Base-by-base conservation (phyloP, 37 sponge, comb jelly and placozoan genomes). In the Beroe forskalii region DNA sequence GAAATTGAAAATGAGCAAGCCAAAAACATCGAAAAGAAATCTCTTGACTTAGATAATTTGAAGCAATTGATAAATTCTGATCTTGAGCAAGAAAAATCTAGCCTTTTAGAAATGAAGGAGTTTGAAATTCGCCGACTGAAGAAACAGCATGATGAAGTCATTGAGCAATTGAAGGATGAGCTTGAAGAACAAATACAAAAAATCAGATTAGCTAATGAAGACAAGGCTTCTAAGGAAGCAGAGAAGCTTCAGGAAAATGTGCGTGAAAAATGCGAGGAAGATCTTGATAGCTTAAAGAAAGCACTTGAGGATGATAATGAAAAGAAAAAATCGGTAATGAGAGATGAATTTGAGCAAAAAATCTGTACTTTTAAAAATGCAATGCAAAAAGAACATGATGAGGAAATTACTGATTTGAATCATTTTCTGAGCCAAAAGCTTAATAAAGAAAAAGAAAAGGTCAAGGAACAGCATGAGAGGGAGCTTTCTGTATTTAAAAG, bases 31-130 rank as follows among this genome's bases (percentile, higher is more conserved):
- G 86, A 80, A 0, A 80, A 25, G n/a, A 80, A 44, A n/a, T 1
- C 86, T 30, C 8, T n/a, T 28, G 86, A 80, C 1, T 22, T 80
- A 4, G 86, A 80, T 6, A 9, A 24, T 3, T 25, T 80, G 55
- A 80, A 80, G 40, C 38, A 80, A 38, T 6, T 25, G 30, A 80
- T 80, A n/a, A 43, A 12, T 22, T 44, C 86, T 23, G 86, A 80
- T n/a, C 86, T 80, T 27, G 86, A 42, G 37, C 44, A 80, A 44
- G 86, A 80, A 25, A 80, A 80, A 43, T 1, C 43, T 4, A 27
- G 42, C 55, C 86, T 80, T 22, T 1, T 80, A 1, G 86, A 80
- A 43, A 80, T 80, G 86, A 80, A 80, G 48, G 86, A 80, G 2
- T 80, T 43, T 27, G 86, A 80, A 38, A 44, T 80, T 4, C 37